Conservation (phyloP, 2,888 invertebrate genomes). For the Pilophorus perplexus region DNA sequence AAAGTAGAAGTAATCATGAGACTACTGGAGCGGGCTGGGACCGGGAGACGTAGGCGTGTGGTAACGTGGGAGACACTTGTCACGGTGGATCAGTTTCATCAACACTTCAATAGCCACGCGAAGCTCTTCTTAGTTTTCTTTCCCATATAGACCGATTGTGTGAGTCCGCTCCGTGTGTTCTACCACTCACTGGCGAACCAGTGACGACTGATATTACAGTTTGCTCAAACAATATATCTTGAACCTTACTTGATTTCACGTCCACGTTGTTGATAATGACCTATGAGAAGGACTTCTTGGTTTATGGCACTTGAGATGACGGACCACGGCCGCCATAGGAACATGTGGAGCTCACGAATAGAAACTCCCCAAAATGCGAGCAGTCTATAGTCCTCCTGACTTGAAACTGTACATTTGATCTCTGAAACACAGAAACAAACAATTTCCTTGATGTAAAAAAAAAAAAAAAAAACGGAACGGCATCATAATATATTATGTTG, state of each 20-base stretch:
- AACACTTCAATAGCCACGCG: background rate
- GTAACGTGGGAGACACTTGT: conserved; percentile 8
- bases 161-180: too few relatives aligned
- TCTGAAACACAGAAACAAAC: conserved; percentile 55
- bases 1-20: conserved; percentile 8
- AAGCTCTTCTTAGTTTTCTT: background rate
- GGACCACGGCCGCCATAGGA: conserved; percentile 71
- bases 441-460: too few relatives aligned
- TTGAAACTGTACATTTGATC: conserved; percentile 70
- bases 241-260: conserved; percentile 49
- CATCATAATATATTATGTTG: too few relatives aligned
- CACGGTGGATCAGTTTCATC: conserved; percentile 11
- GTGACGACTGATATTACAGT: too few relatives aligned
- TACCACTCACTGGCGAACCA: too few relatives aligned
- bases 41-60: too few relatives aligned
- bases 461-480: too few relatives aligned
- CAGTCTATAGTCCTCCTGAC: conserved; percentile 70
- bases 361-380: conserved; percentile 78
- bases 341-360: conserved; percentile 70
- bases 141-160: too few relatives aligned
- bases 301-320: conserved; percentile 64
- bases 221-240: too few relatives aligned
- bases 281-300: conserved; percentile 58
- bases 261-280: conserved; percentile 53
- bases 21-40: too few relatives aligned